These are phyloP conservation scores for Bellardia bayeri DNA, from an alignment of 2,888 invertebrate species.

Conservation along the genomic window DNA sequence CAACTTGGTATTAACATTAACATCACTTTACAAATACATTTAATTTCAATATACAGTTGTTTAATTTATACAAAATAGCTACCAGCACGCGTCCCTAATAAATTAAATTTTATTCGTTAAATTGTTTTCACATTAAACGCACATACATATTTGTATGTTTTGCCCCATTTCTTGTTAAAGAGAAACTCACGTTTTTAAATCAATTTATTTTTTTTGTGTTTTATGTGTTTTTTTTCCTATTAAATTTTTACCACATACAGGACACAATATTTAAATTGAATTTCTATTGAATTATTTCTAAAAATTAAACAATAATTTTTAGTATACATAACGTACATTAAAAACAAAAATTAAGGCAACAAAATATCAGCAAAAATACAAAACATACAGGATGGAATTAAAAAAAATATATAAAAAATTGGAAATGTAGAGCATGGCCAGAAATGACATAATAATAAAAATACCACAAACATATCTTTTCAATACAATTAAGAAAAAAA, in stretches of 20 bases:
- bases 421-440: slow-evolving; percentile 30
- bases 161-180: background rate
- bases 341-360: slow-evolving; percentile 10
- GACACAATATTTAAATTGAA: slow-evolving; percentile 47
- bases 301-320: slow-evolving; percentile 57
- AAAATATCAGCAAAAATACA: background rate
- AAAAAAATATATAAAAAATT: background rate
- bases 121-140: background rate
- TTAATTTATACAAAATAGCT: background rate
- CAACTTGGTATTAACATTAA: background rate
- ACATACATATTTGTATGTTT: background rate
- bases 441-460: slow-evolving; percentile 39
- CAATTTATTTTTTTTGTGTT: slow-evolving; percentile 24
- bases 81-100: background rate
- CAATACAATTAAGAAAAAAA: slow-evolving; percentile 17
- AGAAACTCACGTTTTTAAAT: slow-evolving; percentile 13
- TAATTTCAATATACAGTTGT: too few relatives aligned
- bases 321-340: slow-evolving; percentile 15
- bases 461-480: slow-evolving; percentile 48
- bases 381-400: background rate
- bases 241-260: slow-evolving; percentile 27
- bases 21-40: background rate
- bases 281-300: slow-evolving; percentile 53
- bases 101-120: background rate
- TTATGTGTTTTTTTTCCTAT: background rate